A percentile compares a stretch with the other conserved stretches of the same genome.
phyloP scores from a whole-genome alignment of 2,113 vertebrate species.

The Paramormyrops kingsleyae region DNA sequence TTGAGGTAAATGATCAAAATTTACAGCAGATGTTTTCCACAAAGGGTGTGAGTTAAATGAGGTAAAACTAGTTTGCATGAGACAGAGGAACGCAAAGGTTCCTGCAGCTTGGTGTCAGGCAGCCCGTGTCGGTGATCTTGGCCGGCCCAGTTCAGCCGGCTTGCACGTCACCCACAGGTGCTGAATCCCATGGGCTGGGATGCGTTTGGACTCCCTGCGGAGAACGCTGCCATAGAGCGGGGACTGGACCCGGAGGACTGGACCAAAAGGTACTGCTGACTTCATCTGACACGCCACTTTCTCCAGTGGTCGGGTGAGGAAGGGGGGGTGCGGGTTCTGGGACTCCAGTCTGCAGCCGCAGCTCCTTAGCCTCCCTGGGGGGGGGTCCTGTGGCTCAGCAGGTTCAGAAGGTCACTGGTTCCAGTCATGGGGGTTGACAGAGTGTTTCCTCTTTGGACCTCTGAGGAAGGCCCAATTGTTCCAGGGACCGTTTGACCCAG shows the following conservation, averaged over 20 bases:
- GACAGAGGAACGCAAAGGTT: not conserved
- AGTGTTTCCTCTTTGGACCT: not conserved
- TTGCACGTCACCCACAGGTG: slow-evolving; percentile 60
- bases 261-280: slow-evolving; percentile 72
- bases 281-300: not conserved
- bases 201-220: slow-evolving; percentile 90
- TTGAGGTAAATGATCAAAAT: not conserved
- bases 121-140: not conserved
- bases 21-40: not conserved
- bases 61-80: not conserved
- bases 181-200: slow-evolving; percentile 98
- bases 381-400: not conserved
- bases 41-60: not conserved
- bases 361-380: not conserved
- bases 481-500: not conserved
- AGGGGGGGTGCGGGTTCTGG: too few species aligned
- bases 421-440: not conserved
- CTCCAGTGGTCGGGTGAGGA: not conserved
- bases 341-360: not conserved
- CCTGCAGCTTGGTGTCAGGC: too few species aligned
- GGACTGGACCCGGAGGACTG: slow-evolving; percentile 81
- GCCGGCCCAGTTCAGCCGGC: not conserved
- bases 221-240: slow-evolving; percentile 90
- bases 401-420: not conserved
- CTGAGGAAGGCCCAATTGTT: not conserved